phyloP scores from a whole-genome alignment of 2,888 invertebrate species.

The Pseudococcus viburni region DNA sequence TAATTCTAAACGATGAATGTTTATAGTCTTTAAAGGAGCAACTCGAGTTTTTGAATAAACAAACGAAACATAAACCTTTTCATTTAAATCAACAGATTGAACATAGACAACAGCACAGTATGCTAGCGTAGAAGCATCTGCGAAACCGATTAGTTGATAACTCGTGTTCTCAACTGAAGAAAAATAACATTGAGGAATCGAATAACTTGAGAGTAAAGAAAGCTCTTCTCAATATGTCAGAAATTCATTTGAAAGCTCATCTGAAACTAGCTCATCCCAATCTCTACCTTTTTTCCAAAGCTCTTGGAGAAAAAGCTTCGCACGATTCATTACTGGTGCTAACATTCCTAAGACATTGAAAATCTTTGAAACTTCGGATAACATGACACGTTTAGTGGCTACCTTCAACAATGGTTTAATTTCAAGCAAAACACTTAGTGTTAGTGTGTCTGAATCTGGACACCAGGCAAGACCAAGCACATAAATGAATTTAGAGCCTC shows the following conservation, averaged over 20 bases:
- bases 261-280: conserved; percentile 2
- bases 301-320: conserved; percentile 15
- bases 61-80: neutral
- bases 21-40: neutral
- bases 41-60: conserved; percentile 30
- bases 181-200: neutral
- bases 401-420: too few relatives aligned
- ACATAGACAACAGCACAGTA: conserved; percentile 23
- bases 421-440: neutral
- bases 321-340: conserved; percentile 1
- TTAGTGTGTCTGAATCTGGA: neutral
- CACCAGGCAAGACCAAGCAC: conserved; percentile 26
- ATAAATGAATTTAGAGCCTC: too few relatives aligned
- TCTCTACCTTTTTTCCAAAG: neutral
- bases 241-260: neutral
- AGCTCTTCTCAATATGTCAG: neutral
- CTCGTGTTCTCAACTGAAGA: neutral
- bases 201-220: neutral
- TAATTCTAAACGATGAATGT: conserved; percentile 26
- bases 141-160: conserved; percentile 8
- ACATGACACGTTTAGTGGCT: neutral
- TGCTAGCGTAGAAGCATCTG: neutral
- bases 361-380: conserved; percentile 11
- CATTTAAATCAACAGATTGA: neutral
- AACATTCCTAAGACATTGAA: conserved; percentile 13